Conservation (phyloP, 2,113 vertebrate species). For the Camelus dromedarius region DNA sequence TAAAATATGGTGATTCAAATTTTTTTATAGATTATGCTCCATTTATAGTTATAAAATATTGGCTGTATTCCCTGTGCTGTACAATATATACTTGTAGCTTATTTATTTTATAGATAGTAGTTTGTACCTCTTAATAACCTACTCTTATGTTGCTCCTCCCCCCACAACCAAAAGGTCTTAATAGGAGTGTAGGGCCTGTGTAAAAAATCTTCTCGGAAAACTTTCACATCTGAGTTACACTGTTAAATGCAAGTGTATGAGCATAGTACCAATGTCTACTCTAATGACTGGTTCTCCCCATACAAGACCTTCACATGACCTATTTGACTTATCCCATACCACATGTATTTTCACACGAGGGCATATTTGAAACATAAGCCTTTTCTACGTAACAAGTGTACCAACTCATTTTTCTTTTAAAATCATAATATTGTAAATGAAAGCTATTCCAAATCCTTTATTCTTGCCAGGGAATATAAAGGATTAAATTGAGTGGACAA, state of each 20-base stretch:
- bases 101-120: neutral
- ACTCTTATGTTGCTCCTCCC: neutral
- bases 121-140: neutral
- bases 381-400: neutral
- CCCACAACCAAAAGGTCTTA: conserved; percentile 5
- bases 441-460: conserved; percentile 8
- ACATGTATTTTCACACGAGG: neutral
- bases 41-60: neutral
- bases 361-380: neutral
- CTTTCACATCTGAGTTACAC: neutral
- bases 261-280: neutral
- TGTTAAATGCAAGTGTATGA: neutral
- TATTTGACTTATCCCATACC: neutral
- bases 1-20: neutral
- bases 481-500: neutral
- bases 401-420: conserved; percentile 12
- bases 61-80: neutral
- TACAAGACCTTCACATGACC: neutral
- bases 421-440: neutral
- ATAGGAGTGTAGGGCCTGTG: neutral
- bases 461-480: conserved; percentile 33
- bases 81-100: neutral
- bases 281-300: neutral
- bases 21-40: neutral
- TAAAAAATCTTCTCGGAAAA: neutral